These are phyloP conservation scores for Gasteruption jaculator DNA, from an alignment of 2,888 invertebrate species.

Conservation along the genomic window DNA sequence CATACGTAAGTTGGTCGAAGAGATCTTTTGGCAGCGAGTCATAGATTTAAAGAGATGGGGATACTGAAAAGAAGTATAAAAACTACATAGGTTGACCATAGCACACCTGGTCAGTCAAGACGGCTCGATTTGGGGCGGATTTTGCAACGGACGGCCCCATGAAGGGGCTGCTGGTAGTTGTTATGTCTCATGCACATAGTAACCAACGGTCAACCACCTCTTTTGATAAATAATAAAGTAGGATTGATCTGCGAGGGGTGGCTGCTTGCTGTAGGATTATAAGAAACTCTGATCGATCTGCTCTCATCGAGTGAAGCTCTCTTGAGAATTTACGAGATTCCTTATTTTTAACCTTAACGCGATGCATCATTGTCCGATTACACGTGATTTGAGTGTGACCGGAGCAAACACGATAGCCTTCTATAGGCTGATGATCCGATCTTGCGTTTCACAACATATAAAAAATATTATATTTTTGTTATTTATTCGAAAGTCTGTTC, in stretches of 20 bases:
- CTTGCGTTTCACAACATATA: constrained; percentile 8
- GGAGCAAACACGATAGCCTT: constrained; percentile 20
- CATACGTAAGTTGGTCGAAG: too few relatives aligned
- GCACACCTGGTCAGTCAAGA: constrained; percentile 28
- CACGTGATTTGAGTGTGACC: constrained; percentile 16
- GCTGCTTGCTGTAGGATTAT: constrained; percentile 3
- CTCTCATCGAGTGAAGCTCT: too few relatives aligned
- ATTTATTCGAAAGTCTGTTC: neutral
- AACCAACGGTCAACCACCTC: constrained; percentile 23
- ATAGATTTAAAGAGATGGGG: too few relatives aligned
- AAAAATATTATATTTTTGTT: too few relatives aligned
- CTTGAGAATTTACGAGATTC: too few relatives aligned
- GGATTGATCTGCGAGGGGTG: constrained; percentile 11
- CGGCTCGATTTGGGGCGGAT: constrained; percentile 25
- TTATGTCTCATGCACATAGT: too few relatives aligned
- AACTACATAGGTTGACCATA: constrained; percentile 25
- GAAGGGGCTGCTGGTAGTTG: constrained; percentile 11
- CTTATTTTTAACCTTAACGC: too few relatives aligned
- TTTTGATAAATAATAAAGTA: constrained; percentile 20
- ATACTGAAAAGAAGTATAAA: too few relatives aligned
- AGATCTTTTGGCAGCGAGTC: too few relatives aligned
- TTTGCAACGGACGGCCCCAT: constrained; percentile 13
- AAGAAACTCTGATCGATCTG: constrained; percentile 10
- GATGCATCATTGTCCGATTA: constrained; percentile 35
- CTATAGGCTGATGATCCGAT: constrained; percentile 12